Conservation (phyloP, 2,888 invertebrate species). For the Yponomeuta malinellus region DNA sequence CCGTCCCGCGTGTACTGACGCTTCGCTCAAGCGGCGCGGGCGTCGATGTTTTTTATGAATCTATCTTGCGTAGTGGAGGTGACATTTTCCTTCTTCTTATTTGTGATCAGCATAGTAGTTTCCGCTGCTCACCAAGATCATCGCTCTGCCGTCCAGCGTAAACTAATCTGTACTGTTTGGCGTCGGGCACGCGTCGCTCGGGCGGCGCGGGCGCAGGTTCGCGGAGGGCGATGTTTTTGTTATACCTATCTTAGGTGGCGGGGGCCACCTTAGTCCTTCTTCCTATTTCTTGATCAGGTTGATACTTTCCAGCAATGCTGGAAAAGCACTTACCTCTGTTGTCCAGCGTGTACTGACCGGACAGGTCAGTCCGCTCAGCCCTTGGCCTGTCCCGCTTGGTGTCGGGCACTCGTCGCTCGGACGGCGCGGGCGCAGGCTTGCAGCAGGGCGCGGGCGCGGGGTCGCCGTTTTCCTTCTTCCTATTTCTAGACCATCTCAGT, state of each 20-base stretch:
- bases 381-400: conserved; percentile 59
- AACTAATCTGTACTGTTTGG: conserved; percentile 61
- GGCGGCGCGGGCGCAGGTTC: conserved; percentile 33
- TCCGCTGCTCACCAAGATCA: neutral
- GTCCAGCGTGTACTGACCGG: no score
- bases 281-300: no score
- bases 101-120: neutral
- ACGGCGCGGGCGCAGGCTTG: conserved; percentile 33
- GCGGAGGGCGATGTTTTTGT: neutral
- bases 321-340: no score
- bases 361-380: no score
- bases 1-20: no score
- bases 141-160: neutral
- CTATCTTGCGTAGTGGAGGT: neutral
- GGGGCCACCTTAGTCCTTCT: no score
- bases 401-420: conserved; percentile 20
- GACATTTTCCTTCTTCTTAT: neutral
- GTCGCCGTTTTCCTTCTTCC: conserved; percentile 62
- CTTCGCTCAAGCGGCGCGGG: no score
- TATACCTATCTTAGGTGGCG: no score
- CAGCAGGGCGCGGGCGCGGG: conserved; percentile 29
- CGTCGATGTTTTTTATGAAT: neutral
- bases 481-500: no score
- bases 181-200: conserved; percentile 20
- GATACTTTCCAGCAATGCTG: no score